phyloP scores from a whole-genome alignment of 1,140 invertebrate species.

The Drosophila sp. region DNA sequence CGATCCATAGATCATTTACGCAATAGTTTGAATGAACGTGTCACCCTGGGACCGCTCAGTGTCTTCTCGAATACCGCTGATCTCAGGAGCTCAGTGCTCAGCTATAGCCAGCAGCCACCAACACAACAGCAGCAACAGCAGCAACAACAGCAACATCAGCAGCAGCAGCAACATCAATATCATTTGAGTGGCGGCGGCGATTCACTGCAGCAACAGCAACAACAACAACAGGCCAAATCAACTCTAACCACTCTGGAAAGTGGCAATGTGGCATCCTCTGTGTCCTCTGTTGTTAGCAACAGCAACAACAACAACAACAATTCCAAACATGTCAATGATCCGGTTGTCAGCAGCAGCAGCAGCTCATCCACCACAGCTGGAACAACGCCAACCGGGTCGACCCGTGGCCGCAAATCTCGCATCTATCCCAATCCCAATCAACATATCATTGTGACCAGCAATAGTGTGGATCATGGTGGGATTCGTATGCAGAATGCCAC shows the following conservation, averaged over 20 bases:
- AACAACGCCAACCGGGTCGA: conserved; percentile 62
- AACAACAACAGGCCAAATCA: conserved; percentile 58
- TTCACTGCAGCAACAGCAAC: conserved; percentile 49
- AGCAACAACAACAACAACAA: conserved; percentile 46
- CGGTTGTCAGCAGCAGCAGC: conserved; percentile 71
- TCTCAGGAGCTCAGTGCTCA: conserved; percentile 71
- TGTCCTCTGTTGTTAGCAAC: conserved; percentile 54
- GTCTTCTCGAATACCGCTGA: conserved; percentile 79
- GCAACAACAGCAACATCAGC: conserved; percentile 55
- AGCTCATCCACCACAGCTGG: conserved; percentile 26
- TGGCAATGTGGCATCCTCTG: conserved; percentile 24
- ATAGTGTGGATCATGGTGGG: conserved; percentile 77
- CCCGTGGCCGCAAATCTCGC: conserved; percentile 74
- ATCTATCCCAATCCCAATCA: conserved; percentile 81
- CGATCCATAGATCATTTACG: conserved; percentile 87
- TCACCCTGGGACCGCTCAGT: conserved; percentile 83
- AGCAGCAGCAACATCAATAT: conserved; percentile 57
- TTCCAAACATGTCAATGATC: conserved; percentile 63
- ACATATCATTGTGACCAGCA: conserved; percentile 78
- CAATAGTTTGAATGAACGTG: conserved; percentile 85
- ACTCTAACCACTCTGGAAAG: conserved; percentile 46
- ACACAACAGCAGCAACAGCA: conserved; percentile 60
- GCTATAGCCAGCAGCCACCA: conserved; percentile 69
- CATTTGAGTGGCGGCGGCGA: conserved; percentile 21
- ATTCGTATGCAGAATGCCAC: conserved; percentile 74